Evolutionary conservation across 2,113 vertebrate species (phyloP), one percentile per base, ranked within the genome.

Genomic region (Platysternon megacephalum): DNA sequence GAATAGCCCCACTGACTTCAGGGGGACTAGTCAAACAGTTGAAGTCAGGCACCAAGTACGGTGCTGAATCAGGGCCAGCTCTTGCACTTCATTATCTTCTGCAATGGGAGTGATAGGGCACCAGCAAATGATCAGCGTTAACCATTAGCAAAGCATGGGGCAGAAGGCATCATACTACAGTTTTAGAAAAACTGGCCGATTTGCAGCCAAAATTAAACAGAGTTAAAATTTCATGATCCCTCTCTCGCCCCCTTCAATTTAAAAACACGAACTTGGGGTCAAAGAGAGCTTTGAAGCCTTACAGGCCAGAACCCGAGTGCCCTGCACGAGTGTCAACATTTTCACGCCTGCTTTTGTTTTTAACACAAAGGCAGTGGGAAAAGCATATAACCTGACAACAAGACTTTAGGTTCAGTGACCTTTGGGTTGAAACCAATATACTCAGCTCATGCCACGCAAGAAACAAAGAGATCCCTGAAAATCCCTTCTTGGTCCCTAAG

Each of bases 181-280:
- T 42, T 74, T 74, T 74, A 74, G 68, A 42, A 65, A 28, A 74
- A 42, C 42, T 10, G 19, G 3, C 29, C 29, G 35, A 2, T 56
- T 32, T 68, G 65, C 78, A 79, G 22, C 7, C 24, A 82, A 17
- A 5, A 1, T 1, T 0, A 3, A 56, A 44, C 55, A 7, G 21
- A 42, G 9, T 74, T 39, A 2, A 5, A 2, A 1, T 58, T 51
- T 72, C 65, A 42, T 42, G 19, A 74, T 29, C 42, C 21, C 19
- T 35, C 68, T 82, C 76, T 12, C 61, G 0, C 42, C 22, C 7
- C 11, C 1, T 72, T 56, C 78, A 9, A 32, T 79, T 35, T 35
- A 1, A 29, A 74, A 51, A 55, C 5, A 1, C 65, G 28, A 49
- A 0, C 4, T 44, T 79, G 49, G 85, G 21, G 56, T 89, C 48